Evolutionary conservation across 1,140 invertebrate genomes (phyloP).

Genomic region (Lucilia sericata): DNA sequence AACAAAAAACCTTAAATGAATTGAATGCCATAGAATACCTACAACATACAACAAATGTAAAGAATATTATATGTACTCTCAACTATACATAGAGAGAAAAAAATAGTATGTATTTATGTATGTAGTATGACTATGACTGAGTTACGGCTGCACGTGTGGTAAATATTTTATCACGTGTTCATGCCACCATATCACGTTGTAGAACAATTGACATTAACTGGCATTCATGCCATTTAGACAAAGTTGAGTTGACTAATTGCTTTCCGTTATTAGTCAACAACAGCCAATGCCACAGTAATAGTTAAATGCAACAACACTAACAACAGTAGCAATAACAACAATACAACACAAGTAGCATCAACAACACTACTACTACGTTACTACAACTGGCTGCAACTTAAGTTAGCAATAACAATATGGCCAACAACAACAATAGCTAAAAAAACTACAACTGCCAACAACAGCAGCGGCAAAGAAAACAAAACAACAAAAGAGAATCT

Average conservation of each 20-base stretch:
- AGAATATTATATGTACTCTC: background rate
- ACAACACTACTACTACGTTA: too few species aligned
- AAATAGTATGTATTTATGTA: too few species aligned
- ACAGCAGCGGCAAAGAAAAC: background rate
- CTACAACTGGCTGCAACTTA: background rate
- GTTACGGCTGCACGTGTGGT: conserved; percentile 36
- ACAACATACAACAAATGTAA: background rate
- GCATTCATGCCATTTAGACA: conserved; percentile 44
- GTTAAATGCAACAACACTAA: background rate
- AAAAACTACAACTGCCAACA: background rate
- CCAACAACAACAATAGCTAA: background rate
- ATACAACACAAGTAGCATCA: background rate
- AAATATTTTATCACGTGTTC: conserved; percentile 44
- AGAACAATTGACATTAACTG: conserved; percentile 43
- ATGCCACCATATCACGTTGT: conserved; percentile 44
- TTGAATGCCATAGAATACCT: background rate
- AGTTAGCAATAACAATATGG: background rate
- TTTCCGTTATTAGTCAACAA: conserved; percentile 44
- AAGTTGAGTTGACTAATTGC: conserved; percentile 44
- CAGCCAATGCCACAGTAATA: background rate
- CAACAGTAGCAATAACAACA: conserved; percentile 13
- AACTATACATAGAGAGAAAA: too few species aligned
- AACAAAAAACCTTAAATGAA: background rate
- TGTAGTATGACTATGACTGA: background rate
- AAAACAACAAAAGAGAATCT: background rate